A percentile compares a stretch with the other conserved stretches of the same genome.
Evolutionary conservation across 2,797 vertebrate species (phyloP).

Genomic region (Clamator glandarius): DNA sequence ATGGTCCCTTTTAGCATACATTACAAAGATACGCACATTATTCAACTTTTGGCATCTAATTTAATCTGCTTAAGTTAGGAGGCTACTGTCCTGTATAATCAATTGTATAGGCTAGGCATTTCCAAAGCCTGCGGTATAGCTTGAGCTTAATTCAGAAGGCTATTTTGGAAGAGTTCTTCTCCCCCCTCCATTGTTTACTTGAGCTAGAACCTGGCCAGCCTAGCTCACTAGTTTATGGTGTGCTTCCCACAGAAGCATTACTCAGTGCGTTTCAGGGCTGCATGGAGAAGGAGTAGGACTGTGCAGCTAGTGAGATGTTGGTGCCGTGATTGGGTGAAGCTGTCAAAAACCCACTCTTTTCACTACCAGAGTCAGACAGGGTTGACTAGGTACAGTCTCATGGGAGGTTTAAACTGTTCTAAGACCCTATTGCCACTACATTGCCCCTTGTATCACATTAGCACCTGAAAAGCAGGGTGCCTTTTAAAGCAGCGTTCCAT

Average conservation of each 20-base stretch:
- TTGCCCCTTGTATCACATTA: neutral
- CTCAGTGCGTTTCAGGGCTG: neutral
- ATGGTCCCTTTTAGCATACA: neutral
- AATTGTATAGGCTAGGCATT: neutral
- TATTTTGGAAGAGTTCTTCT: neutral
- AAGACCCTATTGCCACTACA: neutral
- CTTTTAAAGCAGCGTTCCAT: neutral
- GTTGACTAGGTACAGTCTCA: neutral
- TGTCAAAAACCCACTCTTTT: neutral
- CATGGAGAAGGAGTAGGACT: accelerated
- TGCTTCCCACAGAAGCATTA: neutral
- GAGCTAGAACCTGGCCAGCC: neutral
- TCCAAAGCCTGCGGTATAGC: neutral
- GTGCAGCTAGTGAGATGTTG: neutral
- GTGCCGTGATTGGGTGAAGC: too few species aligned
- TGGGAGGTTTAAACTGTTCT: neutral
- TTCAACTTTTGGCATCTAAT: neutral
- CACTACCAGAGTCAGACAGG: accelerated
- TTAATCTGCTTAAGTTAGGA: neutral
- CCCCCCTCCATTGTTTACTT: neutral
- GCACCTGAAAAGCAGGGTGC: neutral
- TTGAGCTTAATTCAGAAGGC: neutral
- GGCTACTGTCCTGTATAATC: neutral
- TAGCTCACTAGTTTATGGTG: neutral
- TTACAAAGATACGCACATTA: neutral